These are phyloP conservation scores for Trichomalopsis sarcophagae DNA, from an alignment of 1,140 invertebrate genomes.

Conservation along the genomic window DNA sequence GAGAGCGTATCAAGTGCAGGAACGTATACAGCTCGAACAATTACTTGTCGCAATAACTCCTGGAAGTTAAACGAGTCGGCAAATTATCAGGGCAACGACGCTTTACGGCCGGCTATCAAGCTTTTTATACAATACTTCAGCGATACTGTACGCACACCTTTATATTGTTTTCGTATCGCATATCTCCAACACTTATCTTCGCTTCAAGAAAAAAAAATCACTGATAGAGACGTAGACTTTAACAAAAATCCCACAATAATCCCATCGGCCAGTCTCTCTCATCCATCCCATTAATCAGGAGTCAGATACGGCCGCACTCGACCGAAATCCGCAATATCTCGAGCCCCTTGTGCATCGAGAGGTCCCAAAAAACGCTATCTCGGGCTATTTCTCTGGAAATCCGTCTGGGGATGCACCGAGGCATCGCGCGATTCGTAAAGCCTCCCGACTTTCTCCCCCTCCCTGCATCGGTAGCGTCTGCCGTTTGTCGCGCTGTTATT, in stretches of 20 bases:
- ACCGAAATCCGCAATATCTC: neutral
- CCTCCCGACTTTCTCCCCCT: slow-evolving; percentile 31
- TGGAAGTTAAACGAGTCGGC: neutral
- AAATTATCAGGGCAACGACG: too few relatives aligned
- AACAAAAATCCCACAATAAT: slow-evolving; percentile 10
- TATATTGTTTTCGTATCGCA: too few relatives aligned
- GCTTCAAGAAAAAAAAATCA: neutral
- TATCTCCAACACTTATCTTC: too few relatives aligned
- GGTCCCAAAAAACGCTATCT: neutral
- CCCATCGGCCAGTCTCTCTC: neutral
- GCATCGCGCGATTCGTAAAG: slow-evolving; percentile 56
- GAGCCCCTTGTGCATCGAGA: neutral
- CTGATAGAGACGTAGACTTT: neutral
- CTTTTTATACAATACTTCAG: neutral
- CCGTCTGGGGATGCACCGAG: slow-evolving; percentile 48
- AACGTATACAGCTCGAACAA: neutral
- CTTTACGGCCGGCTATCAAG: neutral
- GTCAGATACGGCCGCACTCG: neutral
- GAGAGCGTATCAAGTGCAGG: neutral
- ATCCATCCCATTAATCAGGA: slow-evolving; percentile 35
- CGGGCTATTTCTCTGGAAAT: neutral
- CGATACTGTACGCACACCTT: too few relatives aligned
- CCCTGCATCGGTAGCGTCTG: slow-evolving; percentile 58
- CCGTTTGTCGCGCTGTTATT: slow-evolving; percentile 73
- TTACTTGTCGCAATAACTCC: neutral